Evolutionary conservation across 30 jellyfish, hydroid and myxozoan genomes (phyloP).

Genomic region (Aurelia sp.): DNA sequence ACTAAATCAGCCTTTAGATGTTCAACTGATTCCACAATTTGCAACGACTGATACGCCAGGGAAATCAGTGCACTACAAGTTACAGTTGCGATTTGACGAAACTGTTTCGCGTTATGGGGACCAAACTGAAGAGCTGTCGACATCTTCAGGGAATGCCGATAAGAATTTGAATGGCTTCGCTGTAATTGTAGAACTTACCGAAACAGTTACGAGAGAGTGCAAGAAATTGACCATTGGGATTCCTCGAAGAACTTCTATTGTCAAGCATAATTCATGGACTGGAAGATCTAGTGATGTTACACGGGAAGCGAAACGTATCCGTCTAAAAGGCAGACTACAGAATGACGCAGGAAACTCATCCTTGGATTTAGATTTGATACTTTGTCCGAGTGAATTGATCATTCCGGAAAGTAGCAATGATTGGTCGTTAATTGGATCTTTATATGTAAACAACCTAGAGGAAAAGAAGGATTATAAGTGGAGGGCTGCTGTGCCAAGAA

Average conservation of each 20-base stretch:
- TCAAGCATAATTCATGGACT: slow-evolving; percentile 43
- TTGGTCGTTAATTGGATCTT: slow-evolving; percentile 52
- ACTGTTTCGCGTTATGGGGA: background rate
- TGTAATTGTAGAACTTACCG: slow-evolving; percentile 27
- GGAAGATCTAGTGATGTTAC: slow-evolving; percentile 18
- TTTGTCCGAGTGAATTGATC: slow-evolving; percentile 67
- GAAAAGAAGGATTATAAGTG: slow-evolving; percentile 58
- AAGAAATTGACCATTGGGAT: slow-evolving; percentile 30
- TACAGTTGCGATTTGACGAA: slow-evolving; percentile 36
- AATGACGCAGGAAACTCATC: background rate
- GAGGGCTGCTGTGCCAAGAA: slow-evolving; percentile 69
- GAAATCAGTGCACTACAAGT: slow-evolving; percentile 30
- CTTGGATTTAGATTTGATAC: slow-evolving; percentile 50
- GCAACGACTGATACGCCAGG: slow-evolving; percentile 65
- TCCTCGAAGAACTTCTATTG: slow-evolving; percentile 39
- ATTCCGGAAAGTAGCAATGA: slow-evolving; percentile 47
- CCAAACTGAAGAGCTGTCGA: slow-evolving; percentile 6
- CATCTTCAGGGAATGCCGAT: slow-evolving; percentile 10
- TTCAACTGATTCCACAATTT: slow-evolving; percentile 62
- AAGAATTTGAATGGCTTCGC: slow-evolving; percentile 8
- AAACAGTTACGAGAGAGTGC: slow-evolving; percentile 46
- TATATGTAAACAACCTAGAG: slow-evolving; percentile 21
- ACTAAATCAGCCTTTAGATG: slow-evolving; percentile 28
- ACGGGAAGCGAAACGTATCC: slow-evolving; percentile 24
- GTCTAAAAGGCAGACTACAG: slow-evolving; percentile 34